Evolutionary conservation across 2,113 vertebrate species (phyloP).

Genomic region (Etheostoma cragini): DNA sequence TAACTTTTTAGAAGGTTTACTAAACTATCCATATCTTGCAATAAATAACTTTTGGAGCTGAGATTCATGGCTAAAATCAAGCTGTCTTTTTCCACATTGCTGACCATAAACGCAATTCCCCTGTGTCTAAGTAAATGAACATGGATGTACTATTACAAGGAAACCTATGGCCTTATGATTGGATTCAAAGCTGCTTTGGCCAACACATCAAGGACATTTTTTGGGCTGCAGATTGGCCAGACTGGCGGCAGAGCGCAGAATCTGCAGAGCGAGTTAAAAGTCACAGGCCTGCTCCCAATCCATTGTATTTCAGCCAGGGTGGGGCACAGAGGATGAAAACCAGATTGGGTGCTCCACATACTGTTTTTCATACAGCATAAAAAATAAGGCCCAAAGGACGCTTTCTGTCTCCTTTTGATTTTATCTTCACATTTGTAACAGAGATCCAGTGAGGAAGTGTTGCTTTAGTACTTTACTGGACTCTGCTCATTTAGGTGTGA

Average conservation of each 20-base stretch:
- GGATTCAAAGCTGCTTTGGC: slow-evolving; percentile 83
- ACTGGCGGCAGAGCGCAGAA: slow-evolving; percentile 79
- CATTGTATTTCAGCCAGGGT: slow-evolving; percentile 79
- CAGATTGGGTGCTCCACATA: slow-evolving; percentile 70
- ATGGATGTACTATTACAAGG: slow-evolving; percentile 81
- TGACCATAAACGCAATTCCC: slow-evolving; percentile 73
- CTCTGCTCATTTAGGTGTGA: slow-evolving; percentile 57
- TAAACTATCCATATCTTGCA: slow-evolving; percentile 53
- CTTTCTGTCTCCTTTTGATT: slow-evolving; percentile 35
- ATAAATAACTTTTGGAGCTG: slow-evolving; percentile 49
- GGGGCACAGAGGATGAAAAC: slow-evolving; percentile 78
- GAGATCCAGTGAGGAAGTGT: slow-evolving; percentile 51
- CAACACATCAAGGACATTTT: slow-evolving; percentile 80
- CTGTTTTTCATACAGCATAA: slow-evolving; percentile 55
- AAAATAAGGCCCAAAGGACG: slow-evolving; percentile 49
- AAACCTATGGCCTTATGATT: slow-evolving; percentile 81
- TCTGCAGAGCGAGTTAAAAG: slow-evolving; percentile 82
- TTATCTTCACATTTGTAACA: slow-evolving; percentile 49
- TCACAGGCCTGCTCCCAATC: slow-evolving; percentile 79
- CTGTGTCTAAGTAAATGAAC: slow-evolving; percentile 72
- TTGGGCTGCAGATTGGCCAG: slow-evolving; percentile 74
- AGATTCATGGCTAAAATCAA: slow-evolving; percentile 68
- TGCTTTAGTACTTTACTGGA: slow-evolving; percentile 54
- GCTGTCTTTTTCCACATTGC: slow-evolving; percentile 77
- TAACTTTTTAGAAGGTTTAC: slow-evolving; percentile 59